Conservation (phyloP, 2,113 vertebrate genomes). For the Nothobranchius furzeri region DNA sequence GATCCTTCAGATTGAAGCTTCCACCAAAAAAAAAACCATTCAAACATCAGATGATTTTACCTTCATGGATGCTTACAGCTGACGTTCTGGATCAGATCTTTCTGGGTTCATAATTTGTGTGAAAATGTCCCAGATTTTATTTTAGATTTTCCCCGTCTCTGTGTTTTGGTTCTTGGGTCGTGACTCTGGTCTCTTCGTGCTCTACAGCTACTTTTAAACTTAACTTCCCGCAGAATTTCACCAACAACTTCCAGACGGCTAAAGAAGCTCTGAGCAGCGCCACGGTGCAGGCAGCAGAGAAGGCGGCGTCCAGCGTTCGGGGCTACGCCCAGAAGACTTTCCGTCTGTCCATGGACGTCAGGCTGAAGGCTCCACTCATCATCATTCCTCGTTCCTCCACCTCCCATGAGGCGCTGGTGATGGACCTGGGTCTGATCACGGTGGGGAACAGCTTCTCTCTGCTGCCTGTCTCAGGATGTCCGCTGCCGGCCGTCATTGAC, state of each 20-base stretch:
- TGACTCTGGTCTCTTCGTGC: too few species aligned
- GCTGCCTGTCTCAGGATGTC: constrained; percentile 72
- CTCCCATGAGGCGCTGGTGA: constrained; percentile 84
- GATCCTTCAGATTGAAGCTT: too few species aligned
- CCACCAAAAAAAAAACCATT: too few species aligned
- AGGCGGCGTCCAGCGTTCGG: constrained; percentile 89
- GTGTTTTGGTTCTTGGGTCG: too few species aligned
- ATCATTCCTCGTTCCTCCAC: constrained; percentile 89
- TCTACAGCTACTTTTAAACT: background rate
- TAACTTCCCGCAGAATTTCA: constrained; percentile 83
- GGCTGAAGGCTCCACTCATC: constrained; percentile 92
- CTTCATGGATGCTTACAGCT: too few species aligned
- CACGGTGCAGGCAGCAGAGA: constrained; percentile 90
- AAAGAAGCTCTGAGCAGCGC: constrained; percentile 88
- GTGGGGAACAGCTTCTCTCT: constrained; percentile 87
- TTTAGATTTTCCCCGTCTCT: too few species aligned
- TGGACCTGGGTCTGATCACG: constrained; percentile 91
- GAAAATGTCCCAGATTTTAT: too few species aligned
- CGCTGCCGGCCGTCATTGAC: constrained; percentile 88
- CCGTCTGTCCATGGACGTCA: constrained; percentile 85
- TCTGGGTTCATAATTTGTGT: too few species aligned
- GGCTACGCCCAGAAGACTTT: constrained; percentile 90
- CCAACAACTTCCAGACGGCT: constrained; percentile 88
- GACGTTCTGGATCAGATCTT: too few species aligned
- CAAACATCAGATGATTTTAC: too few species aligned